A percentile compares a stretch with the other conserved stretches of the same genome.
Evolutionary conservation across 2,888 invertebrate species (phyloP).

Genomic region (Caenorhabditis becei): DNA sequence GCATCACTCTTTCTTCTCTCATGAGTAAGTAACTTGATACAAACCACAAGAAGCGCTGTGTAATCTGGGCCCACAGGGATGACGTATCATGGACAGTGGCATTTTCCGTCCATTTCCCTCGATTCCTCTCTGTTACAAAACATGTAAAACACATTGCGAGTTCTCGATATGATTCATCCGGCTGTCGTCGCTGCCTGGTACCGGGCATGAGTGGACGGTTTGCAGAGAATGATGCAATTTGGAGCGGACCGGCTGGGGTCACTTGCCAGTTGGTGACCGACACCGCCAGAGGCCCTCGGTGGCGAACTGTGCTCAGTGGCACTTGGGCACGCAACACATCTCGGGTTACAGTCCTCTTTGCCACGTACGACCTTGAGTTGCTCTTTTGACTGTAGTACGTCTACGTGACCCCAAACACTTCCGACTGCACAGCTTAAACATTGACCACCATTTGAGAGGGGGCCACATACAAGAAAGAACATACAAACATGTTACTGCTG

Average conservation of each 20-base stretch:
- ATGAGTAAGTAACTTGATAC: slow-evolving; percentile 39
- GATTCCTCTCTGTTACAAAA: background rate
- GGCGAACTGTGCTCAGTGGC: slow-evolving; percentile 7
- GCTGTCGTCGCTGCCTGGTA: background rate
- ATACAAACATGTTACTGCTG: slow-evolving; percentile 52
- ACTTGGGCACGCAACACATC: background rate
- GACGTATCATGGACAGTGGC: slow-evolving; percentile 21
- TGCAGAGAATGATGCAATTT: slow-evolving; percentile 30
- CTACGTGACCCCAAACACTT: slow-evolving; percentile 55
- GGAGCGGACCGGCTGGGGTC: slow-evolving; percentile 1
- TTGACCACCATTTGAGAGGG: slow-evolving; percentile 44
- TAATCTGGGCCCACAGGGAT: slow-evolving; percentile 30
- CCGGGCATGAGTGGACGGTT: background rate
- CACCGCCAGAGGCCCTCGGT: background rate
- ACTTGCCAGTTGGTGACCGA: slow-evolving; percentile 12
- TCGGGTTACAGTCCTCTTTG: slow-evolving; percentile 30
- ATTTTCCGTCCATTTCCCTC: background rate
- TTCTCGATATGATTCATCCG: background rate
- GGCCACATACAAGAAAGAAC: slow-evolving; percentile 55
- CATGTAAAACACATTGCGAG: background rate
- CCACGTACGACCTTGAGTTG: slow-evolving; percentile 24
- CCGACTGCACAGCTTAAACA: slow-evolving; percentile 43
- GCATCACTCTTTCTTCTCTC: slow-evolving; percentile 30
- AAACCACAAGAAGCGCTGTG: slow-evolving; percentile 11
- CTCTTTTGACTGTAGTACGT: slow-evolving; percentile 36